These are phyloP conservation scores for Cotesia vestalis DNA, from an alignment of 1,140 invertebrate genomes.

Conservation along the genomic window DNA sequence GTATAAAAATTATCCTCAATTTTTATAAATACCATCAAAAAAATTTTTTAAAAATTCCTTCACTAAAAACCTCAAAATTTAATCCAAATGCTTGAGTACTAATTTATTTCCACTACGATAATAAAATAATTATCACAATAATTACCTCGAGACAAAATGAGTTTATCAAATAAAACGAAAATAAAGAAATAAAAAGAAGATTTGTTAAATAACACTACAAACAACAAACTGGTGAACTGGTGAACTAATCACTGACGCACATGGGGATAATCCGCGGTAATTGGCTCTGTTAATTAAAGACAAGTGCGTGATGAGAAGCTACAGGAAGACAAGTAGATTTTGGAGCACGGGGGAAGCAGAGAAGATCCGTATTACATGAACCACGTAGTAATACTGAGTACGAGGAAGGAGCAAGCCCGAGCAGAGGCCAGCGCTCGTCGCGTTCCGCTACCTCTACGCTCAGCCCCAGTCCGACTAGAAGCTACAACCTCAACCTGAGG, in stretches of 20 bases:
- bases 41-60: too few relatives aligned
- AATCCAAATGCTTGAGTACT: not conserved
- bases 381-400: conserved; percentile 1
- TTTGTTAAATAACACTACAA: too few relatives aligned
- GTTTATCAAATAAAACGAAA: too few relatives aligned
- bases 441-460: not conserved
- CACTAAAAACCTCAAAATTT: not conserved
- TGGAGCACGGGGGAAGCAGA: not conserved
- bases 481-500: not conserved
- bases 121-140: conserved; percentile 2
- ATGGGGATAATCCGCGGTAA: too few relatives aligned
- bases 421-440: conserved; percentile 33
- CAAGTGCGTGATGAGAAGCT: not conserved
- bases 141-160: not conserved
- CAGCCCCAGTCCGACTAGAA: too few relatives aligned
- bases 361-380: conserved; percentile 5
- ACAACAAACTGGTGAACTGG: too few relatives aligned
- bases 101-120: not conserved
- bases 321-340: too few relatives aligned
- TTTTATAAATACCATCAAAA: too few relatives aligned
- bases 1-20: too few relatives aligned
- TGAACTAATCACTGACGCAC: too few relatives aligned
- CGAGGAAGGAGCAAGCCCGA: conserved; percentile 39
- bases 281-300: not conserved
- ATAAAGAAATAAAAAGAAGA: too few relatives aligned